Evolutionary conservation across 1,140 invertebrate species (phyloP).

Genomic region (Pentalonia nigronervosa): DNA sequence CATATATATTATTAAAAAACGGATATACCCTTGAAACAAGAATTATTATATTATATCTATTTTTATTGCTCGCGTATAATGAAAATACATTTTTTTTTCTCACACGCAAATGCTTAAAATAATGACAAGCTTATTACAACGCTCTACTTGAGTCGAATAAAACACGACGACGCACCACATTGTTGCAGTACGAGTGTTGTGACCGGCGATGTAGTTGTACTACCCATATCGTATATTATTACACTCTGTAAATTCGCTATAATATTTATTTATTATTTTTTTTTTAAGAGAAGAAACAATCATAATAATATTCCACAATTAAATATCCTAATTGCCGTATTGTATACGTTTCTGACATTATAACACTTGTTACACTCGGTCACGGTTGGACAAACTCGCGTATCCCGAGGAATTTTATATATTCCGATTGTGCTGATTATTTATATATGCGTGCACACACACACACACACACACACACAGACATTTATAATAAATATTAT

Average conservation of each 20-base stretch:
- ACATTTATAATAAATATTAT: not conserved
- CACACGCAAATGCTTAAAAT: not conserved
- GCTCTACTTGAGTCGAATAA: not conserved
- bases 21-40: not conserved
- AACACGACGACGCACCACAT: not conserved
- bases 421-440: not conserved
- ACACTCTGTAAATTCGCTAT: not conserved
- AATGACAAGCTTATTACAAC: not conserved
- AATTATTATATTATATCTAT: not conserved
- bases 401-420: not conserved
- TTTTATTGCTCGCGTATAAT: not conserved
- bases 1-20: not conserved
- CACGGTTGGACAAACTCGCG: conserved; percentile 9
- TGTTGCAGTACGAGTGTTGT: not conserved
- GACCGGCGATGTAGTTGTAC: no score
- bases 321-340: not conserved
- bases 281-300: not conserved
- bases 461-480: not conserved
- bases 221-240: not conserved
- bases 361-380: not conserved
- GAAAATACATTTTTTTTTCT: not conserved
- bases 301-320: conserved; percentile 14
- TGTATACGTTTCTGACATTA: not conserved
- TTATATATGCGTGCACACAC: not conserved
- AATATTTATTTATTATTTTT: no score